These are phyloP conservation scores for Nyctereutes procyonoides DNA, from an alignment of 2,113 vertebrate species.

Conservation along the genomic window DNA sequence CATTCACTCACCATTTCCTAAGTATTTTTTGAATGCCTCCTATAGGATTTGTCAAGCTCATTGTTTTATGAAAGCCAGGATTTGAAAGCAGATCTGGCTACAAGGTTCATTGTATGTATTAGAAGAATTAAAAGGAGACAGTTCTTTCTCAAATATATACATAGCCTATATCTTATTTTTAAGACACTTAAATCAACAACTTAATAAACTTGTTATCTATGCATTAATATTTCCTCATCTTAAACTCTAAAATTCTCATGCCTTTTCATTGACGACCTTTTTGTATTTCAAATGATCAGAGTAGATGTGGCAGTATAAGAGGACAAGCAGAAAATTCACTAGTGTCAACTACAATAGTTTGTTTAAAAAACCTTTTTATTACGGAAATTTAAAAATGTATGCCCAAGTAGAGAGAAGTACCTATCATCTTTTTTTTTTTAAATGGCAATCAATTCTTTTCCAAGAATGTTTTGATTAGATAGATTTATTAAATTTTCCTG, in stretches of 20 bases:
- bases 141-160: background rate
- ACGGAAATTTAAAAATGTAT: slow-evolving; percentile 32
- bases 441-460: background rate
- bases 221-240: background rate
- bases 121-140: slow-evolving; percentile 39
- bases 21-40: slow-evolving; percentile 2
- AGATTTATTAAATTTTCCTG: background rate
- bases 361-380: slow-evolving; percentile 35
- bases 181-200: background rate
- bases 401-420: background rate
- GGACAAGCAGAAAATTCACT: background rate
- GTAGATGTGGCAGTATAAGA: background rate
- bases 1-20: background rate
- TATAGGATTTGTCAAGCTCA: background rate
- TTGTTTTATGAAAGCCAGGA: background rate
- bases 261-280: background rate
- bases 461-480: background rate
- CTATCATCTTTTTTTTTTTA: background rate
- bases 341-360: background rate
- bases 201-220: background rate
- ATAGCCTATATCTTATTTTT: background rate
- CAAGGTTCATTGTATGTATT: background rate
- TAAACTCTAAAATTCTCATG: slow-evolving; percentile 4
- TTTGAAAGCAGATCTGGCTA: slow-evolving; percentile 24
- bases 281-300: slow-evolving; percentile 32